Evolutionary conservation across 2,888 invertebrate genomes (phyloP), one percentile per base, ranked within the genome.

Genomic region (Drosophila birchii): DNA sequence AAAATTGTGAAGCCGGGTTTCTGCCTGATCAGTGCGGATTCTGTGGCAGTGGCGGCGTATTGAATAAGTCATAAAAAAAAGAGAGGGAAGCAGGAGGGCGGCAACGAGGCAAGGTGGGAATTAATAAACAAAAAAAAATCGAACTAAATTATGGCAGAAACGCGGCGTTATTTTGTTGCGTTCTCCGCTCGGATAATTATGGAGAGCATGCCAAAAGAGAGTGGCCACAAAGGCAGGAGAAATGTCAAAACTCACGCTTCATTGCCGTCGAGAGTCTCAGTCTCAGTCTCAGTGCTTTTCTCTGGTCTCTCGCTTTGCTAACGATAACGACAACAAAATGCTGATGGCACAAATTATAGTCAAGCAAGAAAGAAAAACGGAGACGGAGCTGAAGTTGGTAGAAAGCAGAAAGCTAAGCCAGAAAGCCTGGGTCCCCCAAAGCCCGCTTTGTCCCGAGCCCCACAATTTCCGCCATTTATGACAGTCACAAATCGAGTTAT

Each of bases 391-490:
- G 61, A 53, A 82, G 68, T 56, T 34, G 56, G 44, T 47, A 47
- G 47, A 87, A 86, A 62, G 70, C 74, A 81, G 70, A 67, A 69
- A 75, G 83, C 87, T 79, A 79, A 79, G 72, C 87, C 86, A 86
- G 83, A 83, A 83, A 86, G 83, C 78, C 78, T 41, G 32, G 55
- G 43, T 54, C 58, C 69, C 68, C 71, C n/a, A n/a, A 68, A 70
- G 68, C 59, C 62, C 81, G 62, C 67, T 67, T 74, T 79, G 78
- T 55, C 80, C 63, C 80, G 79, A 81, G 90, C 81, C 89, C 86
- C 89, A 86, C 89, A 87, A 90, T 87, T 88, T 89, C 90, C 89
- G 89, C 89, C 90, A 86, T 86, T 88, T 86, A 89, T 89, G 90
- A 88, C 90, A 86, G 88, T 81, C 89, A 86, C 86, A 86, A 86